Conservation (phyloP, 2,797 vertebrate species). For the Scolopax rusticola region DNA sequence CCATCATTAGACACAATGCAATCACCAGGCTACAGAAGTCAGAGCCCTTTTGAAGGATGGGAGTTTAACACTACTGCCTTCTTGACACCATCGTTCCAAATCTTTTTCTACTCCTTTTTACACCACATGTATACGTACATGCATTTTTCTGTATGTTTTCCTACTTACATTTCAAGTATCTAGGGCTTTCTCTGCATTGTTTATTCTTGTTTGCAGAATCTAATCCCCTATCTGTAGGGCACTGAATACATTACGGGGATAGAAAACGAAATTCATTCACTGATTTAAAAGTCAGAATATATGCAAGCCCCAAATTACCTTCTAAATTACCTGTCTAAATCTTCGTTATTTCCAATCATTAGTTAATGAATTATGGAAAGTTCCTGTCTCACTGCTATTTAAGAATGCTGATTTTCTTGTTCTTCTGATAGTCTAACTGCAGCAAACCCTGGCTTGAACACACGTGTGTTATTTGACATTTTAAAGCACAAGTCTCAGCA, state of each 20-base stretch:
- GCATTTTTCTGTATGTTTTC: not conserved
- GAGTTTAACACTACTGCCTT: not conserved
- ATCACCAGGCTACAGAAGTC: not conserved
- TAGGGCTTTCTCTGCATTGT: not conserved
- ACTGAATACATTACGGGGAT: rapidly evolving
- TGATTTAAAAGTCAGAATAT: not conserved
- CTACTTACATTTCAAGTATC: not conserved
- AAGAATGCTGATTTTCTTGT: too few species aligned
- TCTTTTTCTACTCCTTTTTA: not conserved
- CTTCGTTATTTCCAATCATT: not conserved
- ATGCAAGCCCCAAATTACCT: rapidly evolving
- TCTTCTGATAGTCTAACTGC: rapidly evolving
- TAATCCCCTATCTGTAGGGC: not conserved
- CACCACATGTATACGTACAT: rapidly evolving
- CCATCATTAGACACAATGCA: not conserved
- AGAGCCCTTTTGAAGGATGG: not conserved
- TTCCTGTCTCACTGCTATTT: not conserved
- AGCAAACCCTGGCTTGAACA: not conserved
- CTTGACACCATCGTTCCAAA: not conserved
- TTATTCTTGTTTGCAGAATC: not conserved
- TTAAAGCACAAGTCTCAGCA: not conserved
- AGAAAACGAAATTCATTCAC: not conserved
- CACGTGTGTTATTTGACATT: rapidly evolving
- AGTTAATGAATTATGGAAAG: not conserved
- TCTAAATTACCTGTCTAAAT: not conserved